These are phyloP conservation scores for Apogon hyalosoma DNA, from an alignment of 2,797 vertebrate genomes.

Conservation along the genomic window DNA sequence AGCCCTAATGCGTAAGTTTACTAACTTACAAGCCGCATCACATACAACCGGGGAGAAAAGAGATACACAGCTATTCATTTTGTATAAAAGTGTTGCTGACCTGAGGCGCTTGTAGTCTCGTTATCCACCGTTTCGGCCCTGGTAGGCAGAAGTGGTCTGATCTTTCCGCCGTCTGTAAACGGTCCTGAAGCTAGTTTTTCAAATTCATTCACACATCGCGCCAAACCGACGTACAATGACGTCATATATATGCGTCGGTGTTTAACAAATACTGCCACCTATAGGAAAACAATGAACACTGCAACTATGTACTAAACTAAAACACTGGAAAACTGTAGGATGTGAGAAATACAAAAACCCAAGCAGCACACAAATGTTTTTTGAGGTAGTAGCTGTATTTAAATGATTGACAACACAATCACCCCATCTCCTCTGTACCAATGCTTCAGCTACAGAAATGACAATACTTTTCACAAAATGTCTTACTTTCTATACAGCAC, in stretches of 20 bases:
- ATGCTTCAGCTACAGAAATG: conserved; percentile 83
- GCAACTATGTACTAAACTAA: not conserved
- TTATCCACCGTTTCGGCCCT: not conserved
- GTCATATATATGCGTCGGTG: conserved; percentile 38
- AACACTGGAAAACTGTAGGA: not conserved
- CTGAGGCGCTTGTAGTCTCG: conserved; percentile 3
- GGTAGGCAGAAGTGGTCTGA: not conserved
- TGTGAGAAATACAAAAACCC: not conserved
- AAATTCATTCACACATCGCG: conserved; percentile 73
- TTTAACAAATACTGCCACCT: conserved; percentile 23
- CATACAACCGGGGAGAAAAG: too few species aligned
- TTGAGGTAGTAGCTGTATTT: conserved; percentile 87
- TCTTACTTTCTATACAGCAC: conserved; percentile 69
- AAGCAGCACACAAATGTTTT: conserved; percentile 26
- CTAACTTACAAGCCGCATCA: too few species aligned
- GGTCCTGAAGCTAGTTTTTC: conserved; percentile 64
- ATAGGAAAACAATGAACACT: not conserved
- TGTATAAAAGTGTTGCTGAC: conserved; percentile 12
- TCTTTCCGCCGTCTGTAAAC: conserved; percentile 12
- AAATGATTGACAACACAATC: conserved; percentile 84
- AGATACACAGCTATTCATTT: not conserved
- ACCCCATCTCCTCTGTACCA: conserved; percentile 73
- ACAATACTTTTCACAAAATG: conserved; percentile 72
- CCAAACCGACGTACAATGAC: conserved; percentile 60
- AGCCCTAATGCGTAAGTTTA: too few species aligned